Base-by-base conservation (phyloP, 2,797 vertebrate species). In the Lophius americanus region DNA sequence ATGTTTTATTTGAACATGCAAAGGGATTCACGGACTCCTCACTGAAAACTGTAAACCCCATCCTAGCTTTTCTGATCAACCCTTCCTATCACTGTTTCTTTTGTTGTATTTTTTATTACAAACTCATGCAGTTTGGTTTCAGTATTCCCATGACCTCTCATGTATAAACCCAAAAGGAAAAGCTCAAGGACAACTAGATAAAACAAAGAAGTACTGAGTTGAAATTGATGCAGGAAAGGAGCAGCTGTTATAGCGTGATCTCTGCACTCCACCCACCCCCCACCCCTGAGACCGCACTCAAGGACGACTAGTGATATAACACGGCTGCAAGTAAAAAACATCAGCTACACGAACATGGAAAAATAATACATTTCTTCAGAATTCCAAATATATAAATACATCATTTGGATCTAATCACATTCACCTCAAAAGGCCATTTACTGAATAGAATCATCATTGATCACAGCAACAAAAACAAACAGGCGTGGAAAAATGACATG, bases 171-270 rank as follows among this genome's bases (percentile, higher is more conserved):
- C 12, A 12, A 37, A 6, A 33, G 7, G 3, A n/a, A 10, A 35
- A 56, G 48, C 50, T 60, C 62, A 65, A 49, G 47, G 39, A 9
- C 1, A 5, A 7, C 44, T 4, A 10, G 7, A 13, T 7, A 36
- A 38, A 68, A 55, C 0, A 23, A 49, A 53, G 1, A 57, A 35
- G n/a, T 0, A 4, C 4, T 35, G 60, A 51, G 50, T 50, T 35
- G 1, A 6, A 44, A 49, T 12, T 51, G 46, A 36, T 68, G 12
- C 13, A 43, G 42, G n/a, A 35, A 41, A 64, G 62, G 70, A 58
- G 79, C 81, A 78, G 81, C 78, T 73, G 74, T 9, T 71, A 39
- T 23, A 68, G 70, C 33, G 3, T 3, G 59, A 71, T 56, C 55
- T 55, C 23, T 38, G 6, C n/a, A 7, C 46, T 13, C 46, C 36